These are phyloP conservation scores for Drosophila yakuba DNA, from an alignment of 1,140 invertebrate genomes.

Conservation along the genomic window DNA sequence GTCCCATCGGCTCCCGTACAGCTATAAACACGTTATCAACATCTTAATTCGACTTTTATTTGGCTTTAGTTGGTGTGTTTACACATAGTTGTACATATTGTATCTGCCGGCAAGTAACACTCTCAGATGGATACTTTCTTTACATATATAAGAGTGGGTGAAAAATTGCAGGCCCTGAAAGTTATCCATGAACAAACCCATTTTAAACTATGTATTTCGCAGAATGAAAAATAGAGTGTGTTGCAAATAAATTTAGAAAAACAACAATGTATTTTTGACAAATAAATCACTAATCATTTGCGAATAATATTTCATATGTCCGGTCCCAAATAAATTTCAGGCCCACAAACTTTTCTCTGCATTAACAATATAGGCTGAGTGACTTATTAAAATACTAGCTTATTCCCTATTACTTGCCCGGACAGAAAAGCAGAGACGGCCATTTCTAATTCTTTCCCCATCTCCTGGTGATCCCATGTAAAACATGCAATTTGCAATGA, in stretches of 20 bases:
- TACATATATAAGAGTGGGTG: conserved; percentile 16
- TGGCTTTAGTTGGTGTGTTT: conserved; percentile 22
- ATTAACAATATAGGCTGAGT: conserved; percentile 35
- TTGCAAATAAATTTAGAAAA: background rate
- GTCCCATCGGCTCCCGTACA: background rate
- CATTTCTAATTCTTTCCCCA: conserved; percentile 26
- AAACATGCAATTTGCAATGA: conserved; percentile 14
- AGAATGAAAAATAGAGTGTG: too few relatives aligned
- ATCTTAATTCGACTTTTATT: conserved; percentile 22
- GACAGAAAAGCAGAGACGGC: conserved; percentile 36
- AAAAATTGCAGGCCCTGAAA: conserved; percentile 9
- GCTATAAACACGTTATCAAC: conserved; percentile 8
- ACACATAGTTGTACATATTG: conserved; percentile 29
- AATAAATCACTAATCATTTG: conserved; percentile 17
- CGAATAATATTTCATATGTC: too few relatives aligned
- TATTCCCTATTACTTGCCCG: conserved; percentile 15
- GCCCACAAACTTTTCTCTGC: conserved; percentile 2
- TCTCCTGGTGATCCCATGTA: conserved; percentile 20
- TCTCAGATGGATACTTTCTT: conserved; percentile 14
- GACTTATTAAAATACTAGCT: conserved; percentile 25
- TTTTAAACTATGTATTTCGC: background rate
- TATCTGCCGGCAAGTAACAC: conserved; percentile 47
- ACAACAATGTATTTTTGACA: background rate
- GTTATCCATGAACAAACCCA: background rate
- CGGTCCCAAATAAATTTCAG: background rate